Conservation (phyloP, 2,888 invertebrate genomes). For the Tetragnatha montana region DNA sequence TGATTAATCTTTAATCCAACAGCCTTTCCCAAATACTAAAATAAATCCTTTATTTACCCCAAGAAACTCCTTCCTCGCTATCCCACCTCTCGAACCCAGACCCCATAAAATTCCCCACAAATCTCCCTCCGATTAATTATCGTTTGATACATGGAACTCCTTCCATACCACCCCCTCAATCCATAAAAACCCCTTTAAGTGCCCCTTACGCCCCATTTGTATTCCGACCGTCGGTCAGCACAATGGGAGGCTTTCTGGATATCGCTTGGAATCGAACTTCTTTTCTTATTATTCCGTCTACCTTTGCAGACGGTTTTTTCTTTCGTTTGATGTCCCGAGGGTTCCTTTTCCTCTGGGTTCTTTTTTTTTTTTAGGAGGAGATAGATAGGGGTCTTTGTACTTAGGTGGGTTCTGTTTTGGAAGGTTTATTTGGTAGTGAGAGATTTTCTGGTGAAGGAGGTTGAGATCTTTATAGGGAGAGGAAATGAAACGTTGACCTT, state of each 20-base stretch:
- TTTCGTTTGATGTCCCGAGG: background rate
- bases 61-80: no score
- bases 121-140: constrained; percentile 51
- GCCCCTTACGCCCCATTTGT: constrained; percentile 52
- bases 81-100: no score
- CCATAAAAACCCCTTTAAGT: constrained; percentile 66
- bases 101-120: constrained; percentile 17
- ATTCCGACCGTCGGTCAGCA: constrained; percentile 23
- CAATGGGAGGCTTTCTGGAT: background rate
- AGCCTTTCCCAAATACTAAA: background rate
- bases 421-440: no score
- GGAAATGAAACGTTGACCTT: no score
- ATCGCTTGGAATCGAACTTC: constrained; percentile 34
- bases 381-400: background rate
- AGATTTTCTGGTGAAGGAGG: no score
- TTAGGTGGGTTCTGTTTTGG: background rate
- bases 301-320: constrained; percentile 3
- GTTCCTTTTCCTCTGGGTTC: background rate
- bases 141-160: constrained; percentile 49
- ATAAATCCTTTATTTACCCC: background rate
- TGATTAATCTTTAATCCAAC: background rate
- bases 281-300: background rate
- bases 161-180: constrained; percentile 33
- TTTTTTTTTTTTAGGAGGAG: background rate
- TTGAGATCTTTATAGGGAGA: no score